Base-by-base conservation (phyloP, 2,888 invertebrate genomes). In the Hirtodrosophila duncani region DNA sequence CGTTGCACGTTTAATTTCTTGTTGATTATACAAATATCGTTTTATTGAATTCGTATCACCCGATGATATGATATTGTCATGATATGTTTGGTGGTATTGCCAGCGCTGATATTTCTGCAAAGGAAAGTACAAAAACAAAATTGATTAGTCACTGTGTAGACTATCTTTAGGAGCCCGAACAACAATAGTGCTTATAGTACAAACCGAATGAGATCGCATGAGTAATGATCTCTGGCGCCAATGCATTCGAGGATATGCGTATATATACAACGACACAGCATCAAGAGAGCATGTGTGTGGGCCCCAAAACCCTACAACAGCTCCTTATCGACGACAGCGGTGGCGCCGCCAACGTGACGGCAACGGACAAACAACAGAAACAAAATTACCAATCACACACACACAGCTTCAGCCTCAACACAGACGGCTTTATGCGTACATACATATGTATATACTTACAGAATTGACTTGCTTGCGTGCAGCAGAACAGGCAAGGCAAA, bases 321-420 rank as follows among this genome's bases (percentile, higher is more conserved):
- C 62, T 80, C 67, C 74, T 71, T 83, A 67, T 83, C 83, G 67
- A 75, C 67, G 66, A 79, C 72, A 58, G 59, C 79, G 75, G 81
- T 70, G 80, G 80, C 81, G 75, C 79, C 72, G 66, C 66, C 70
- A 63, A 78, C 75, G 62, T 69, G 75, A 74, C 75, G 79, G 70
- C 80, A 50, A 39, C n/a, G n/a, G n/a, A n/a, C n/a, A n/a, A n/a
- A n/a, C 61, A 55, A 39, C 50, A 50, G 20, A 50, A 20, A 37
- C 31, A 5, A 11, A 50, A 24, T 29, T 27, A 23, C 38, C 18
- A 50, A 24, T 29, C 33, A 23, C 38, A 42, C 33, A 29, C 29
- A 38, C 45, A 45, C 38, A 41, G 55, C 55, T 37, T 44, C 41
- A 31, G 48, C 23, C 36, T 20, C 36, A 29, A 43, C 57, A 53